Conservation (phyloP, 2,888 invertebrate genomes). For the Dryococelus australis region DNA sequence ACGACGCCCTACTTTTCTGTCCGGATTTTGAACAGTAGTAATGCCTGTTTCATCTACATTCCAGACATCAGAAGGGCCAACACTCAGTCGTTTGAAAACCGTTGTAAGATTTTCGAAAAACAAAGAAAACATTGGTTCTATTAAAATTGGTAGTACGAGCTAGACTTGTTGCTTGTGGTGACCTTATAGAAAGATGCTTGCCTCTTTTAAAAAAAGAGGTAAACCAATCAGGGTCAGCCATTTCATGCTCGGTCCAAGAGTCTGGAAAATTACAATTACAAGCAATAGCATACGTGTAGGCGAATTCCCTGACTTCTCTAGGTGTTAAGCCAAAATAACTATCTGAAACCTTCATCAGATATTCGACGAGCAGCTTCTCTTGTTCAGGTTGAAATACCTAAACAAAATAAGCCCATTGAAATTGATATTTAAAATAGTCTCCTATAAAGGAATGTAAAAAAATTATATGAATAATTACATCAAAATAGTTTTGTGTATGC, state of each 20-base stretch:
- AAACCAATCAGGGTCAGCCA: constrained; percentile 53
- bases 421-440: neutral
- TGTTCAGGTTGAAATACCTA: constrained; percentile 45
- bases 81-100: constrained; percentile 33
- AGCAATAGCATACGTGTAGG: constrained; percentile 47
- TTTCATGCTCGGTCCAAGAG: constrained; percentile 47
- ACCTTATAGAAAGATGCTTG: constrained; percentile 48
- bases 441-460: no score
- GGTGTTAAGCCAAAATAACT: constrained; percentile 46
- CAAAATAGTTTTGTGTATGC: neutral
- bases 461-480: no score
- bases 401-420: constrained; percentile 3
- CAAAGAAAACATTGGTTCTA: constrained; percentile 56
- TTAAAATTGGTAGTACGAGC: constrained; percentile 51
- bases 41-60: constrained; percentile 38
- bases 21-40: constrained; percentile 31
- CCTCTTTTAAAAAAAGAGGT: constrained; percentile 50
- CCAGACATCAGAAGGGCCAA: constrained; percentile 27
- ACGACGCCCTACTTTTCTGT: constrained; percentile 21
- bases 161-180: constrained; percentile 51
- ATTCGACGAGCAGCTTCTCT: constrained; percentile 43
- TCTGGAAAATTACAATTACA: constrained; percentile 45
- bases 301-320: constrained; percentile 47
- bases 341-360: constrained; percentile 38
- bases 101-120: constrained; percentile 55